Evolutionary conservation across 2,797 vertebrate genomes (phyloP), one percentile per base, ranked within the genome.

Genomic region (Catostomus latipinnis): DNA sequence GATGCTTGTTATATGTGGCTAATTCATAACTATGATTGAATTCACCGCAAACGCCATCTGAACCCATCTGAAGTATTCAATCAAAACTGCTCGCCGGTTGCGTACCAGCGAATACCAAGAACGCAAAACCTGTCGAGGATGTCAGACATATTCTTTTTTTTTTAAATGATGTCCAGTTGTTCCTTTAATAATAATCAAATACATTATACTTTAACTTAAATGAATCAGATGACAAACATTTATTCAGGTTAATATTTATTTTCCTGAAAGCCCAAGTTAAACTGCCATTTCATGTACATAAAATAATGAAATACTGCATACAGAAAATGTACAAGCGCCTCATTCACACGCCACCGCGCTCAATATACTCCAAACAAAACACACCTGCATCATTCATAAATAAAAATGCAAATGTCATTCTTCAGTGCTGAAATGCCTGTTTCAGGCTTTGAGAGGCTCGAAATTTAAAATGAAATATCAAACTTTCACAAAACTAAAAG

Each of bases 191-290:
- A 13, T 11, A 1, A 12, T 62, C 5, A 43, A 43, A 34, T 34
- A 62, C 34, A 62, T 43, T 4, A 22, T 22, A 22, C 22, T 22
- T 22, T 22, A 1, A 11, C 3, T 11, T n/a, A 45, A 45, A 43
- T 34, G 34, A 48, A 18, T 22, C n/a, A 8, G 56, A 75, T 6
- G 43, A 66, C 62, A 56, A 66, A 53, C 53, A 48, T 3, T 56
- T n/a, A 54, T 56, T 8, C 34, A 57, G n/a, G 52, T 63, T 9
- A 5, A 22, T 43, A 22, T 5, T 22, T 90, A 90, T 84, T 87
- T 85, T 84, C 13, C 8, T 13, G 80, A 34, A 81, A 50, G 82
- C 66, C 1, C 63, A 57, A 1, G 11, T 13, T 77, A 61, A 80
- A 65, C 22, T 16, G 11, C 50, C 50, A 14, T 52, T 43, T 43